Evolutionary conservation across 1,140 invertebrate species (phyloP).

Genomic region (Maconellicoccus hirsutus): DNA sequence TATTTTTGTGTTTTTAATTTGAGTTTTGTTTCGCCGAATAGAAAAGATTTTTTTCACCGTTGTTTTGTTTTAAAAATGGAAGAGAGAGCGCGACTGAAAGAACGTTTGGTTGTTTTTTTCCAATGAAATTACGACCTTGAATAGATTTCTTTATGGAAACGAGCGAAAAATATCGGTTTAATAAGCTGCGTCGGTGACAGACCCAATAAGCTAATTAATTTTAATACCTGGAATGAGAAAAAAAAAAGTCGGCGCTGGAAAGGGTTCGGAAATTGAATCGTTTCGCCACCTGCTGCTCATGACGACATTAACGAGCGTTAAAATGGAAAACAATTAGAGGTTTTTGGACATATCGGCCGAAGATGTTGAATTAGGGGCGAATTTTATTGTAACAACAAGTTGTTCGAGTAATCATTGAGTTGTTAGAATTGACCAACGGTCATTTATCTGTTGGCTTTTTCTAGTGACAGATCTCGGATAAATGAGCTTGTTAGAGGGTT

Average conservation of each 20-base stretch:
- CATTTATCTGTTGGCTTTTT: not conserved
- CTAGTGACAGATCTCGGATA: not conserved
- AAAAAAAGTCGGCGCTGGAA: not conserved
- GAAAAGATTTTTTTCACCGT: not conserved
- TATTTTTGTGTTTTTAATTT: conserved; percentile 23
- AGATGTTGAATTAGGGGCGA: not conserved
- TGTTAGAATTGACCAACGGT: not conserved
- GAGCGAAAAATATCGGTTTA: too few species aligned
- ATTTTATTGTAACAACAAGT: not conserved
- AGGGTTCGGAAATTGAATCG: not conserved
- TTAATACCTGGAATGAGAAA: not conserved
- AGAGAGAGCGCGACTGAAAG: not conserved
- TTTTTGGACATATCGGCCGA: not conserved
- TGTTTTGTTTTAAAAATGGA: not conserved
- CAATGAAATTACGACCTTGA: too few species aligned
- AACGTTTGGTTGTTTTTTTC: too few species aligned
- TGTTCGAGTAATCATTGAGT: not conserved
- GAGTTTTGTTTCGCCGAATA: conserved; percentile 2
- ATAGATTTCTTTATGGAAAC: too few species aligned
- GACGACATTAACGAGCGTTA: not conserved
- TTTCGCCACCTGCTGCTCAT: not conserved
- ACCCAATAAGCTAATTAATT: too few species aligned
- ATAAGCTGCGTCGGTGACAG: too few species aligned
- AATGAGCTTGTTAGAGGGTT: not conserved
- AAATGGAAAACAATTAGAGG: conserved; percentile 2